Evolutionary conservation across 2,113 vertebrate species (phyloP), one percentile per base, ranked within the genome.

Genomic region (Jacana jacana): DNA sequence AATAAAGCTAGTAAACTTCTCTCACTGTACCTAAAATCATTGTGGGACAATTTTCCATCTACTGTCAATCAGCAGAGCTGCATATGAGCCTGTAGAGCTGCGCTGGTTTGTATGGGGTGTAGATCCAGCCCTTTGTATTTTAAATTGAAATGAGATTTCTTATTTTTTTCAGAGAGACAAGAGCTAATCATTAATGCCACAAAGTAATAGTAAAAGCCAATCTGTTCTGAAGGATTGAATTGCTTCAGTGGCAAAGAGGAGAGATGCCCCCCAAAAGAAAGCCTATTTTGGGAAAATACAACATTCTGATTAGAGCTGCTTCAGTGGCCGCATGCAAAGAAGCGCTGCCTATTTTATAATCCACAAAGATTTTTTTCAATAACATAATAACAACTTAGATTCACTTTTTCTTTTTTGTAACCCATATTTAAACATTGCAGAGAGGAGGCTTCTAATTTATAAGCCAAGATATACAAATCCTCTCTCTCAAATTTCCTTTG

Each of bases 381-480:
- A 79, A 86, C 85, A 30, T 79, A 93, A 95, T 89, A 96, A 92
- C 79, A 92, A 91, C 57, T 90, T 88, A 52, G 42, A 89, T 51
- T 71, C 42, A 37, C 81, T 87, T 63, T 87, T 89, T 48, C 84
- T 80, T 3, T n/a, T 48, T 76, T 28, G 39, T 78, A 95, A 91
- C 54, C 69, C 60, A 54, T 76, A 70, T 81, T 93, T 84, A 97
- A 97, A 88, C 84, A 80, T 11, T 80, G 49, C n/a, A 40, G 87
- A 95, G 27, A 77, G 79, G 95, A 97, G 88, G 33, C 30, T 93
- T 95, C 89, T 98, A 77, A 96, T 91, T 97, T 97, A 64, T 72
- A 94, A 95, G 58, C 70, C 89, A 97, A 97, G n/a, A 78, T 93
- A 96, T 17, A 97, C 84, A 97, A 94, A 96, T 93, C 91, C 66